Conservation (phyloP, 2,797 vertebrate genomes). For the Muscicapa comitata region DNA sequence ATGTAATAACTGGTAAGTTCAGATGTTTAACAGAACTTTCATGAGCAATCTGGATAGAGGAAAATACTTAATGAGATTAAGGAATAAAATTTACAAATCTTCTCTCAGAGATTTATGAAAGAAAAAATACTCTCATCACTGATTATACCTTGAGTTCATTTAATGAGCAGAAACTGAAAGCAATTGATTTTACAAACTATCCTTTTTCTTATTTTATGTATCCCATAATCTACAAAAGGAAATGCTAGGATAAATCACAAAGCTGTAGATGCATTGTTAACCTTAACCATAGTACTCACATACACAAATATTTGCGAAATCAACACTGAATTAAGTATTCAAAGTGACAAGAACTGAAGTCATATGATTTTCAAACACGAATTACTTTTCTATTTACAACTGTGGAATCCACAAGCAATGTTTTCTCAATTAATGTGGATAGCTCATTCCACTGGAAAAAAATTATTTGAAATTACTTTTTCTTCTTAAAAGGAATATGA, state of each 20-base stretch:
- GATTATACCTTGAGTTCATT: background rate
- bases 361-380: conserved; percentile 34
- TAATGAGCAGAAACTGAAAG: background rate
- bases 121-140: background rate
- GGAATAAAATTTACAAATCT: background rate
- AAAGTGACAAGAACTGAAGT: background rate
- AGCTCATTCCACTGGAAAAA: background rate
- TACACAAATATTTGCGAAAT: background rate
- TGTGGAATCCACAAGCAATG: background rate
- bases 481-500: conserved; percentile 3
- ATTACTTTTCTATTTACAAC: conserved; percentile 26
- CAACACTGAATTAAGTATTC: conserved; percentile 1
- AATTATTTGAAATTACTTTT: background rate
- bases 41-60: background rate
- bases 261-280: background rate
- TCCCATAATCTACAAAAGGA: background rate
- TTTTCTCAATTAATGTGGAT: conserved; percentile 18
- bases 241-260: background rate
- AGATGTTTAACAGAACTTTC: background rate
- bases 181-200: background rate
- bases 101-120: background rate
- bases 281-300: background rate
- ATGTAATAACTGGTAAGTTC: background rate
- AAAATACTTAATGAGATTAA: background rate
- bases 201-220: background rate